Evolutionary conservation across 2,888 invertebrate species (phyloP), one percentile per base, ranked within the genome.

Genomic region (Heliconius aoede): DNA sequence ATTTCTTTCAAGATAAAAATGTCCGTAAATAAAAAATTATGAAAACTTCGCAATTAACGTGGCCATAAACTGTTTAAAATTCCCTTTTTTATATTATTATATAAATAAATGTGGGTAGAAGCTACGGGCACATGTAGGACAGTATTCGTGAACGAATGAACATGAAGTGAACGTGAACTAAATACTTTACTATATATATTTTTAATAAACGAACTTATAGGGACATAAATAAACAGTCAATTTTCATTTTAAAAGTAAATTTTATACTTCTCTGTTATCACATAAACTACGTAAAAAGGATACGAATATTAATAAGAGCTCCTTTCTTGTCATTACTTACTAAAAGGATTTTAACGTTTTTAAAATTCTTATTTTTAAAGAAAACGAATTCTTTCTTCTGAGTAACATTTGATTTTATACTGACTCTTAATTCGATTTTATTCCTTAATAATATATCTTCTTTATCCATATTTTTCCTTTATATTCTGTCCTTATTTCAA

Each of bases 1-100:
- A 32, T 64, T 21, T 64, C 32, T 64, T 64, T 64, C 9, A 64
- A 64, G 21, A 64, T 11, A 36, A 64, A 64, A 32, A 15, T 26
- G 26, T 60, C 26, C 60, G 15, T 60, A 26, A 15, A 60, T 60
- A 60, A 60, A 28, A 58, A 11, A 26, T 36, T 24, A 64, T 36
- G 64, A 36, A 64, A 36, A 36, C 4, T 64, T 36, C 4, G n/a
- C 4, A 32, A 64, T 3, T 64, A 13, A 32, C n/a, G 5, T 1
- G 4, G 21, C 11, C n/a, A 62, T 21, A 62, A 32, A 30, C 30
- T 9, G 1, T 30, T 30, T 62, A 4, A 62, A 62, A 61, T 61
- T 46, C 18, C 21, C 3, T 2, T 46, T 7, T 46, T 46, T 46
- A 21, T 46, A 46, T 55, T 55, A 55, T n/a, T 55, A 55, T 55